Conservation (phyloP, 2,113 vertebrate species). For the Xenopus borealis region DNA sequence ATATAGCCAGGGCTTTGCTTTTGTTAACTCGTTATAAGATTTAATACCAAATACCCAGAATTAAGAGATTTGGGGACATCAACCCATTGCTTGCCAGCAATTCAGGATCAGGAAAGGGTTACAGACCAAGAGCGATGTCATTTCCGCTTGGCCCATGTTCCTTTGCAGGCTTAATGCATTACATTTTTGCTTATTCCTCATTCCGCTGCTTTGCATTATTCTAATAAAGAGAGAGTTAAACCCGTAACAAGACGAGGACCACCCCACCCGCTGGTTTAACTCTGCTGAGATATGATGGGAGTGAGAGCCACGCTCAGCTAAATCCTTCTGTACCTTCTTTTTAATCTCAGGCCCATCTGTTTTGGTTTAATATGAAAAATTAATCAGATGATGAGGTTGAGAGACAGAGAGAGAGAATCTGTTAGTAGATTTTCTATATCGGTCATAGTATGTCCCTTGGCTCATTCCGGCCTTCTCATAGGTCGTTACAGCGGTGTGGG, state of each 20-base stretch:
- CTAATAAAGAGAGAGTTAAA: constrained; percentile 27
- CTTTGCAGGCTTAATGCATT: not conserved
- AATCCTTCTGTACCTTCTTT: constrained; percentile 42
- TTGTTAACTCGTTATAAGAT: constrained; percentile 41
- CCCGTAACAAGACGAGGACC: not conserved
- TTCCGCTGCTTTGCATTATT: not conserved
- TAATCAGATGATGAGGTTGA: constrained; percentile 46
- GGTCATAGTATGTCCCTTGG: not conserved
- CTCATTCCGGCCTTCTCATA: too few species aligned
- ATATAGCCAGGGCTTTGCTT: constrained; percentile 23
- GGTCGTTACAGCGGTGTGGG: too few species aligned
- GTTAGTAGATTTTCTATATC: not conserved
- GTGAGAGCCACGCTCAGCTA: constrained; percentile 28
- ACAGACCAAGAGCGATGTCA: not conserved
- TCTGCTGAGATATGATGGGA: constrained; percentile 27
- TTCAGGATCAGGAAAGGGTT: not conserved
- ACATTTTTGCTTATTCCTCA: not conserved
- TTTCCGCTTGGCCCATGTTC: too few species aligned
- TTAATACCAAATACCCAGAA: constrained; percentile 34
- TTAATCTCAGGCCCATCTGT: constrained; percentile 44
- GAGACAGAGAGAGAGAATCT: constrained; percentile 24
- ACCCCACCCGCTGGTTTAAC: constrained; percentile 31
- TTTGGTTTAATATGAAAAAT: constrained; percentile 48
- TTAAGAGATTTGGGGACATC: constrained; percentile 26
- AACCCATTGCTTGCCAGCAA: constrained; percentile 8